phyloP scores from a whole-genome alignment of 1,140 invertebrate species.

The Eupeodes corollae region DNA sequence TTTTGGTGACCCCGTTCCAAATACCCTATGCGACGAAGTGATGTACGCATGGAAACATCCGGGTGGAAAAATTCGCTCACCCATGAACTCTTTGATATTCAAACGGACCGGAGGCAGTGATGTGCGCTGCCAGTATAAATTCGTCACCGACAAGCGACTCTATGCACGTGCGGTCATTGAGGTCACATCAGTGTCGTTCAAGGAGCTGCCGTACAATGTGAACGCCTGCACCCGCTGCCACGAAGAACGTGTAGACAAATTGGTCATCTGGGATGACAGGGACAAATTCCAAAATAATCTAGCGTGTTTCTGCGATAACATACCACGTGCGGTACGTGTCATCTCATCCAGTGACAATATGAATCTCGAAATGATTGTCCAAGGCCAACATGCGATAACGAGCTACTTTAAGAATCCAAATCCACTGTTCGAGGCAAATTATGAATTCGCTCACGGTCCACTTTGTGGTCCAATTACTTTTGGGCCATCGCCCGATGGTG shows the following conservation, averaged over 20 bases:
- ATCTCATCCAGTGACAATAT: conserved; percentile 66
- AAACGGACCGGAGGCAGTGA: conserved; percentile 57
- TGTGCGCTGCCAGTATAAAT: conserved; percentile 68
- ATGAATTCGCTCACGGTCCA: conserved; percentile 78
- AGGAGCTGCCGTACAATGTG: conserved; percentile 65
- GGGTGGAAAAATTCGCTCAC: conserved; percentile 60
- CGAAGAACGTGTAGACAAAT: conserved; percentile 69
- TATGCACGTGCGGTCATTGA: conserved; percentile 65
- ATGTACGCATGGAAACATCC: conserved; percentile 66
- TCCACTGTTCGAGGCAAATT: conserved; percentile 70
- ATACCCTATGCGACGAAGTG: conserved; percentile 73
- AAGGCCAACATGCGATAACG: conserved; percentile 65
- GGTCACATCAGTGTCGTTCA: conserved; percentile 36
- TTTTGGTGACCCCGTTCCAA: conserved; percentile 64
- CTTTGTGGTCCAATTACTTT: conserved; percentile 71
- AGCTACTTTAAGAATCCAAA: conserved; percentile 76
- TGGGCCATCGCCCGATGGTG: conserved; percentile 64
- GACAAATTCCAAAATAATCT: conserved; percentile 35
- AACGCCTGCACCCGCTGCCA: conserved; percentile 70
- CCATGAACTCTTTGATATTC: conserved; percentile 74
- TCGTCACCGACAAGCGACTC: conserved; percentile 65
- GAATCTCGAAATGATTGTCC: conserved; percentile 67
- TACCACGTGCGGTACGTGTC: conserved; percentile 47
- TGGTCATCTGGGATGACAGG: conserved; percentile 61
- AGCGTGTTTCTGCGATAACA: conserved; percentile 54